phyloP scores from a whole-genome alignment of 2,888 invertebrate genomes.

The Dryomyza anilis region DNA sequence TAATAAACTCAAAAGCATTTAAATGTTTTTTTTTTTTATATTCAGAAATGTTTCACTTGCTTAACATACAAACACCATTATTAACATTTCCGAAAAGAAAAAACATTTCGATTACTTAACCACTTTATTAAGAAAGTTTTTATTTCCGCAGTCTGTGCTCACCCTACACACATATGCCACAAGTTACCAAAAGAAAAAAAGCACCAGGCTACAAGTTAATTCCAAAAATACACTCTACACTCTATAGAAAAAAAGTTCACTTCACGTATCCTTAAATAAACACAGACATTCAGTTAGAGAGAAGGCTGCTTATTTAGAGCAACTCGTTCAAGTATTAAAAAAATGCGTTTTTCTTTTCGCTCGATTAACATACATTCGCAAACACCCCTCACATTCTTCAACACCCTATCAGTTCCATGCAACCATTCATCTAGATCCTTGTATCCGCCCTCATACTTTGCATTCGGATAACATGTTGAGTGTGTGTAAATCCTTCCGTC shows the following conservation, averaged over 20 bases:
- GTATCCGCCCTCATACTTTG: neutral
- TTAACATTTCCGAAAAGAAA: neutral
- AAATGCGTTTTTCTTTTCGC: constrained; percentile 13
- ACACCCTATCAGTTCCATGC: neutral
- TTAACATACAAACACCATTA: neutral
- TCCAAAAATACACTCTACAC: too few relatives aligned
- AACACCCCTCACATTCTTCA: neutral
- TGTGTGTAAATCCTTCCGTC: neutral
- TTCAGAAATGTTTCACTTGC: too few relatives aligned
- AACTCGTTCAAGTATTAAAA: too few relatives aligned
- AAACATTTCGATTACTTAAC: neutral
- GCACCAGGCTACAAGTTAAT: too few relatives aligned
- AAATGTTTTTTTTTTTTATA: too few relatives aligned
- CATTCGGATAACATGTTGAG: neutral
- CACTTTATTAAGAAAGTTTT: constrained; percentile 7
- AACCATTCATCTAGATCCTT: neutral
- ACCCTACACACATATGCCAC: neutral
- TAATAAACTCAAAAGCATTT: too few relatives aligned
- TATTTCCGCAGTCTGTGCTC: neutral
- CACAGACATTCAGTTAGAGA: neutral
- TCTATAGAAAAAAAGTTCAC: too few relatives aligned
- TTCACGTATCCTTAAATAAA: neutral
- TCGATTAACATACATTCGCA: constrained; percentile 18
- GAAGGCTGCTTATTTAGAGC: neutral
- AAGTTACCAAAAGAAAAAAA: too few relatives aligned